These are phyloP conservation scores for Pachyuromys duprasi DNA, from an alignment of 2,797 vertebrate genomes.

Conservation along the genomic window DNA sequence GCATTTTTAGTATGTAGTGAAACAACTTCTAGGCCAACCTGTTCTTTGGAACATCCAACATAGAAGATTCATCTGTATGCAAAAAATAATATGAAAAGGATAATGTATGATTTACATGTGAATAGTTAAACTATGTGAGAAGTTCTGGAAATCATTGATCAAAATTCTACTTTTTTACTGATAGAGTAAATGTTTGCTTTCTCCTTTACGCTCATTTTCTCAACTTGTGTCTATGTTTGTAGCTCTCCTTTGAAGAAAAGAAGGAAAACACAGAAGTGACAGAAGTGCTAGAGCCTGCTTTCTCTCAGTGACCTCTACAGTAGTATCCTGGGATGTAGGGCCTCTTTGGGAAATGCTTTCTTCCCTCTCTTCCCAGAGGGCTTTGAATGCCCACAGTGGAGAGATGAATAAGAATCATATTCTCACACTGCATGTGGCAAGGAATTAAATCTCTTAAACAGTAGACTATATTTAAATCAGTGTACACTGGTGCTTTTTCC, in stretches of 20 bases:
- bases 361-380: not conserved
- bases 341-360: not conserved
- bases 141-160: not conserved
- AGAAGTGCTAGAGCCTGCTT: not conserved
- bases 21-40: not conserved
- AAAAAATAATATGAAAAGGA: not conserved
- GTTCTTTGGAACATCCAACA: not conserved
- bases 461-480: not conserved
- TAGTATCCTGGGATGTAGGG: not conserved
- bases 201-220: conserved; percentile 15
- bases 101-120: not conserved
- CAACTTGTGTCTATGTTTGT: not conserved
- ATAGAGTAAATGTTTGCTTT: conserved; percentile 1
- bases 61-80: not conserved
- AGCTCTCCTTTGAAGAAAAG: not conserved
- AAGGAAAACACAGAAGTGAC: not conserved
- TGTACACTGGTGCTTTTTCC: not conserved
- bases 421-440: not conserved
- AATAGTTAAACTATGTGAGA: not conserved
- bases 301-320: not conserved
- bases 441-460: not conserved
- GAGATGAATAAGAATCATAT: not conserved
- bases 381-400: not conserved
- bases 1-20: not conserved
- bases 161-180: not conserved